A percentile compares a stretch with the other conserved stretches of the same genome.
Conservation (phyloP, 2,797 vertebrate genomes). For the Mionectes olivaceus region DNA sequence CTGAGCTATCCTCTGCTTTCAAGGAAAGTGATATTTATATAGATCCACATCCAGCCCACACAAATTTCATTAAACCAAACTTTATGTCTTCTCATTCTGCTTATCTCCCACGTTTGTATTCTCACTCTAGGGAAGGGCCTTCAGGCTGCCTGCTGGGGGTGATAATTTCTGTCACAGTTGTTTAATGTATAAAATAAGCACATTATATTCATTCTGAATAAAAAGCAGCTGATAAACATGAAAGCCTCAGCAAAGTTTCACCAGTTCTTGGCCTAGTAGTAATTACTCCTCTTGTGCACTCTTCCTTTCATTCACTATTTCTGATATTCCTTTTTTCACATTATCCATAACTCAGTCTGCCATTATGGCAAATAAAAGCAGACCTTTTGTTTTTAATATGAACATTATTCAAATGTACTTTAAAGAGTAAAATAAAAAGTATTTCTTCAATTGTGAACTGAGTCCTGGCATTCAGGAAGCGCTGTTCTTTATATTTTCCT, state of each 20-base stretch:
- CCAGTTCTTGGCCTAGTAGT: neutral
- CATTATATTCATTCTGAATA: neutral
- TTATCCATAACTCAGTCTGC: neutral
- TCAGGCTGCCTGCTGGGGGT: neutral
- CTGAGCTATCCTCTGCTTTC: neutral
- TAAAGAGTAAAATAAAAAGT: neutral
- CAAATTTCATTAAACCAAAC: neutral
- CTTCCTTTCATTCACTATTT: neutral
- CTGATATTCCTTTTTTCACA: neutral
- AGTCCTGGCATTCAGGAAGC: neutral
- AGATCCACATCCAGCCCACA: neutral
- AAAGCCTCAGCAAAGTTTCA: neutral
- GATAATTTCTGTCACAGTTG: neutral
- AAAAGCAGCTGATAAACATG: neutral
- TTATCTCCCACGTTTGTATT: neutral
- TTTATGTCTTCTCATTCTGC: neutral
- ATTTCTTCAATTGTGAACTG: neutral
- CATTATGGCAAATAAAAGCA: neutral
- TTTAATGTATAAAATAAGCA: neutral
- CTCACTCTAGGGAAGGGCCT: neutral
- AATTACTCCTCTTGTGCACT: neutral
- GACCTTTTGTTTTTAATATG: neutral
- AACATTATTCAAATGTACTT: neutral
- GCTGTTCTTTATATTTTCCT: neutral
- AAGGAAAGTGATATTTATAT: neutral